Percentiles rank a stretch among this genome's conserved stretches.
Evolutionary conservation across 2,113 vertebrate species (phyloP).

Genomic region (Seriola rivoliana): DNA sequence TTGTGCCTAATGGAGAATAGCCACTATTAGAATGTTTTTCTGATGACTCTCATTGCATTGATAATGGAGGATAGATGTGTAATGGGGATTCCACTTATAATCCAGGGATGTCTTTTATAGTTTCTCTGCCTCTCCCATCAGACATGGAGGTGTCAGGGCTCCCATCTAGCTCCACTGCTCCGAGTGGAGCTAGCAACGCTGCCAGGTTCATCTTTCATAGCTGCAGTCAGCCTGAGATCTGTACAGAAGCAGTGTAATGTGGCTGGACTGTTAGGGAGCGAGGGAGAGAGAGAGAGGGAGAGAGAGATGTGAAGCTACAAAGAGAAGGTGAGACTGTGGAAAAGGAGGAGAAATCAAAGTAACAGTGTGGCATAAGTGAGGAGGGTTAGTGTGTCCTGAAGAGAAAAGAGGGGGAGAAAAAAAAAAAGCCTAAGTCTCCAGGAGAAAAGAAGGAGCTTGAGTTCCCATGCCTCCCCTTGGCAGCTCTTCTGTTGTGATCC

Average conservation of each 20-base stretch:
- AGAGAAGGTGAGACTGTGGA: constrained; percentile 1
- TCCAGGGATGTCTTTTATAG: constrained; percentile 35
- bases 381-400: neutral
- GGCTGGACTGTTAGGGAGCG: neutral
- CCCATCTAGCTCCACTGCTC: constrained; percentile 17
- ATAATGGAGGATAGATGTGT: constrained; percentile 42
- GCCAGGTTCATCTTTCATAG: constrained; percentile 55
- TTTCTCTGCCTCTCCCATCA: constrained; percentile 42
- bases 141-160: constrained; percentile 52
- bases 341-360: constrained; percentile 15
- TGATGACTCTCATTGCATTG: neutral
- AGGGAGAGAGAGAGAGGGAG: neutral
- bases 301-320: constrained; percentile 21
- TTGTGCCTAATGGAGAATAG: constrained; percentile 16
- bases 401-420: neutral
- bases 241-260: constrained; percentile 24
- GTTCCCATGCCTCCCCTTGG: constrained; percentile 56
- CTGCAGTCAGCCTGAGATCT: constrained; percentile 51
- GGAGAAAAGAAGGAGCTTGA: constrained; percentile 29
- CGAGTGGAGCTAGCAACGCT: constrained; percentile 34
- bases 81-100: constrained; percentile 21
- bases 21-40: neutral
- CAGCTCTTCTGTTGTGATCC: constrained; percentile 61
- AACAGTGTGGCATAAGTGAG: neutral
- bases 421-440: constrained; percentile 1